Evolutionary conservation across 2,888 invertebrate species (phyloP), one percentile per base, ranked within the genome.

Genomic region (Ramazzottius varieornatus): DNA sequence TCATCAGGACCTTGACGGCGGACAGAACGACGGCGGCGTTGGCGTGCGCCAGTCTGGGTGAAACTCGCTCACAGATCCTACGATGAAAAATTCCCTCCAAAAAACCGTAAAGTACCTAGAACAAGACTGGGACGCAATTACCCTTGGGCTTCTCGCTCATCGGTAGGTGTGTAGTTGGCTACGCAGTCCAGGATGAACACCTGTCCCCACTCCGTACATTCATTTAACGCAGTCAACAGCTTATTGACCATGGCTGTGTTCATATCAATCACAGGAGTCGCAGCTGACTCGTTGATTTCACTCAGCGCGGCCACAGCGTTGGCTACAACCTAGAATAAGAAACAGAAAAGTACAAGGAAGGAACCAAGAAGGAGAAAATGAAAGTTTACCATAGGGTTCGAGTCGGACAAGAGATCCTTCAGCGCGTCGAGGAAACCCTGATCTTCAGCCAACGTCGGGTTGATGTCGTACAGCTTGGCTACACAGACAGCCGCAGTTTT

Each of bases 401-500:
- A 96, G 78, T 98, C 98, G 64, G 94, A 94, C 46, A 99, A 79
- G 65, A 99, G 80, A 77, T 99, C 98, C 75, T 92, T 91, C 33
- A 98, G 78, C 72, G 94, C 89, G 75, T 98, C 96, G 69, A 98
- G 80, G 77, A 98, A 98, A 33, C 94, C 96, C 81, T 98, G 87
- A 71, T 86, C 86, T 72, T 84, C 83, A 29, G 83, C 83, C 65
- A 83, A 74, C 69, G 79, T 79, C 46, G 84, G 82, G 73, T 84
- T 85, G 74, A 99, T 99, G 75, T 98, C 98, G 75, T 98, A 94
- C 67, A 98, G 80, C 76, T 98, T 98, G 33, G 98, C 98, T 2
- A 99, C 98, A 76, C 96, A 98, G 20, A 98, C 96, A 1, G 98
- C 98, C 1, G 98, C 98, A 0, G 98, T 98, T 80, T 98, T 98